Base-by-base conservation (phyloP, 2,888 invertebrate species). In the Baccha elongata region DNA sequence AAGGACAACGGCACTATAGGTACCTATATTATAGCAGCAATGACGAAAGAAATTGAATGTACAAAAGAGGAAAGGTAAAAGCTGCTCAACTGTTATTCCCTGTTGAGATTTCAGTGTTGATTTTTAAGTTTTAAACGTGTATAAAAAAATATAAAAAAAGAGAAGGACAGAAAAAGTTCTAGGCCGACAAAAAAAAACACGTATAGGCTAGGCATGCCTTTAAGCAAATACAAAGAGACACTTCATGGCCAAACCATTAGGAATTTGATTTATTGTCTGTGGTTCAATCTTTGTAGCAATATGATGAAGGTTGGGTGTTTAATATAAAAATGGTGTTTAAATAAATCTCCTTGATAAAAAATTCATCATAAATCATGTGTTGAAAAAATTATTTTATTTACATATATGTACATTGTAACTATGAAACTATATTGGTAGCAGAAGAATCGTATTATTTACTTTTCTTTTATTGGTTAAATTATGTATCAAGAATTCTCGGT, bases 91-190 rank as follows among this genome's bases (percentile, higher is more conserved):
- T 68, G 74, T 44, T 68, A 67, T 75, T 74, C 55, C 67, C 74
- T 50, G 42, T 67, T 68, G 74, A 75, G 74, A 75, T 67, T 75
- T 75, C 52, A 40, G 48, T 74, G 48, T 74, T 74, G 65, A 55
- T 55, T 74, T 74, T 74, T 29, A 52, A 75, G 32, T 75, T 67
- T 60, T 32, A 19, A 44, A 44, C 5, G 17, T 15, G 44, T 50
- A 15, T 17, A 64, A 60, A 29, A 21, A 29, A 44, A 32, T 42
- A 62, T 3, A 35, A 26, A 35, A 21, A 19, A 37, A 19, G 35
- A 11, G 40, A 8, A 15, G 13, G 17, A 6, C n/a, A 37, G 35
- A 1, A 32, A 29, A 40, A 42, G 60, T 10, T 8, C 19, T 10
- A 64, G 11, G 4, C 8, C 17, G 23, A 35, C 35, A 35, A 46